A percentile compares a stretch with the other conserved stretches of the same genome.
Conservation (phyloP, 2,113 vertebrate genomes). For the Sphyrna mokarran region DNA sequence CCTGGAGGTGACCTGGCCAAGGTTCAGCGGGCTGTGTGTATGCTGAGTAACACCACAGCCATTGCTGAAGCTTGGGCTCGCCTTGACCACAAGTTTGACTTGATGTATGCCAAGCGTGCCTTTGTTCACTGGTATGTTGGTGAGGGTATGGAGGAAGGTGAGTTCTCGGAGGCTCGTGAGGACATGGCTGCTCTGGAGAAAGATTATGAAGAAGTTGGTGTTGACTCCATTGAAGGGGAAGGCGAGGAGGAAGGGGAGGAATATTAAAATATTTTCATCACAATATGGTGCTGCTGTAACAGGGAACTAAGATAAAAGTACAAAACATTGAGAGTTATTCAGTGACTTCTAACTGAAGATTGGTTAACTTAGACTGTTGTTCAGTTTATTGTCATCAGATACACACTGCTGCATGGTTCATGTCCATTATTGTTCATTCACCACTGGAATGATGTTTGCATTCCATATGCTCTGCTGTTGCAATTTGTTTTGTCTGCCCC, state of each 20-base stretch:
- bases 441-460: not conserved
- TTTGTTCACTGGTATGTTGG: slow-evolving; percentile 77
- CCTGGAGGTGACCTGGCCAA: slow-evolving; percentile 71
- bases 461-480: not conserved
- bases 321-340: slow-evolving; percentile 44
- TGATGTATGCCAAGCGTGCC: slow-evolving; percentile 69
- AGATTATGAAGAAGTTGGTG: slow-evolving; percentile 75
- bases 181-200: slow-evolving; percentile 75
- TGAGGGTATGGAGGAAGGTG: slow-evolving; percentile 73
- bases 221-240: slow-evolving; percentile 76
- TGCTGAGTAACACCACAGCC: slow-evolving; percentile 63
- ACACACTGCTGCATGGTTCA: not conserved
- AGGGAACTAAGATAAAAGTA: slow-evolving; percentile 52
- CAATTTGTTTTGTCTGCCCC: not conserved
- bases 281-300: slow-evolving; percentile 56
- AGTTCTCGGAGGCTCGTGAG: slow-evolving; percentile 69
- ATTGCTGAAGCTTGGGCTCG: slow-evolving; percentile 73
- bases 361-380: not conserved
- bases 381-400: not conserved
- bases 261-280: slow-evolving; percentile 53
- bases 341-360: not conserved
- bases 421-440: not conserved
- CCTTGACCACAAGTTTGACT: slow-evolving; percentile 70
- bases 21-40: slow-evolving; percentile 68
- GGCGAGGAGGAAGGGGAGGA: slow-evolving; percentile 81